Base-by-base conservation (phyloP, 2,888 invertebrate genomes). In the Eumerus sabulonum region DNA sequence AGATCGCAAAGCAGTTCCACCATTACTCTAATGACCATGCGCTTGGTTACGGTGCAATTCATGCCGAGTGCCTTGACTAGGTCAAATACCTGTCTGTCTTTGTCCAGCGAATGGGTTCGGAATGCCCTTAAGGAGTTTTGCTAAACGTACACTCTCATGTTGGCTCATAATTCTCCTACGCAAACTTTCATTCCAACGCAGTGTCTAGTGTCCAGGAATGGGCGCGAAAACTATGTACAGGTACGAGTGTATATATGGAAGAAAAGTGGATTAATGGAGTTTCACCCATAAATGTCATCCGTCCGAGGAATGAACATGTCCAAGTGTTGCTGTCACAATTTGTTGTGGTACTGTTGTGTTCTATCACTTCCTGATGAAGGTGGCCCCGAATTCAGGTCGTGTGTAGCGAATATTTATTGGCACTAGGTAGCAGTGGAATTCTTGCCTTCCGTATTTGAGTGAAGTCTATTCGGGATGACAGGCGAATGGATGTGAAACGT, bases 211-310 rank as follows among this genome's bases (percentile, higher is more conserved):
- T 27, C 27, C 27, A 27, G 7, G 27, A 27, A 27, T 27, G 7
- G 27, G 27, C 27, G 27, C 27, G 27, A 27, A 27, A 27, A 27
- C 27, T 4, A 27, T n/a, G n/a, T n/a, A n/a, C 50, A 57, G 19
- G 57, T 56, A n/a, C n/a, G n/a, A n/a, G n/a, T 48, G 19, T 50
- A n/a, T 17, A 12, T 54, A 40, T 13, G 11, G 27, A 53, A 13
- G 14, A 56, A 38, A 17, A 53, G 66, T 66, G 64, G 66, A 72
- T 76, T 76, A 76, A 76, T 72, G 60, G 40, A 72, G 76, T 76
- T 76, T 76, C 76, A 76, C 71, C 76, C 66, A 76, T 76, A 76
- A 76, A 76, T 76, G 76, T 76, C 76, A 72, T 66, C 66, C 50
- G 56, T 17, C 54, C 62, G 76, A 51, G 40, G 51, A 56, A 66